These are phyloP conservation scores for Ips nitidus DNA, from an alignment of 1,140 invertebrate genomes.

Conservation along the genomic window DNA sequence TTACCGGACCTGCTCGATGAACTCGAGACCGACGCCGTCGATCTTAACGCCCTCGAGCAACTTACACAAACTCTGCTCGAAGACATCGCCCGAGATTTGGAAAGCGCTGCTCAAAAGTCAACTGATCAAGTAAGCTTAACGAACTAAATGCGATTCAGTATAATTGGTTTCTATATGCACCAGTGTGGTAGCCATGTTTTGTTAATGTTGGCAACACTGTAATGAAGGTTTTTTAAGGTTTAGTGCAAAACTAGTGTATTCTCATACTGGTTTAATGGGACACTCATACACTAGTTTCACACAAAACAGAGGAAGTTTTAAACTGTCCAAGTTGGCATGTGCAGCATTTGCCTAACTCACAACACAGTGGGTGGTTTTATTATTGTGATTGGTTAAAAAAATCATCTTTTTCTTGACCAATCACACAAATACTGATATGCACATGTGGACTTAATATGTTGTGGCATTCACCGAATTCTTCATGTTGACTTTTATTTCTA, in stretches of 20 bases:
- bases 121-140: slow-evolving; percentile 45
- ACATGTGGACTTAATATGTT: no score
- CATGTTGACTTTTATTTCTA: background rate
- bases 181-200: background rate
- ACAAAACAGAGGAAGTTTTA: background rate
- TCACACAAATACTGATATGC: no score
- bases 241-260: no score
- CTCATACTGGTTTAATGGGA: no score
- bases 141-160: background rate
- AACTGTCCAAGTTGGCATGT: background rate
- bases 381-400: background rate
- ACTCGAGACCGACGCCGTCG: slow-evolving; percentile 61
- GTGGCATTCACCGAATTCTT: no score
- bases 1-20: slow-evolving; percentile 75
- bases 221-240: no score
- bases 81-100: slow-evolving; percentile 74
- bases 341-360: no score
- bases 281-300: no score
- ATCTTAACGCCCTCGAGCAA: slow-evolving; percentile 71
- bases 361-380: background rate
- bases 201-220: background rate
- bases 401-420: no score
- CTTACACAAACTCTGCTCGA: slow-evolving; percentile 77
- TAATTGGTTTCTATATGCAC: background rate
- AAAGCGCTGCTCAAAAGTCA: slow-evolving; percentile 64